phyloP scores from a whole-genome alignment of 2,113 vertebrate genomes.

The Dromiciops gliroides region DNA sequence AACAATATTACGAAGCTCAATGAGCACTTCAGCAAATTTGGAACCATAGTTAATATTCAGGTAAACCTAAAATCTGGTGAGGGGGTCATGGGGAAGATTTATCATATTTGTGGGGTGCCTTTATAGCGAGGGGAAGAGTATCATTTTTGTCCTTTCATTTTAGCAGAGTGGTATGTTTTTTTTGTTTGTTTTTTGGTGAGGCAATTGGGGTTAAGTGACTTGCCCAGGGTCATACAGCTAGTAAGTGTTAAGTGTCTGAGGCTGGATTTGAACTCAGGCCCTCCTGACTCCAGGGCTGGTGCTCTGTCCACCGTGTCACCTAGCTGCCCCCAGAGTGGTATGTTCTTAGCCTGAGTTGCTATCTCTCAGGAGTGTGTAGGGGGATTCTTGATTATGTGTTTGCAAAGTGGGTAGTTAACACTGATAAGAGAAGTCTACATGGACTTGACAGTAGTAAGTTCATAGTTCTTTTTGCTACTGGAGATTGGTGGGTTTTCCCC shows the following conservation, averaged over 20 bases:
- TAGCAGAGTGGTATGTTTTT: not conserved
- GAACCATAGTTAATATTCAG: slow-evolving; percentile 99
- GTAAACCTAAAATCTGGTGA: slow-evolving; percentile 78
- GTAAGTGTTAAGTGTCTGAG: no score
- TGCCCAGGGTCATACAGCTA: no score
- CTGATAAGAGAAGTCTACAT: not conserved
- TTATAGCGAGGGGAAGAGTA: not conserved
- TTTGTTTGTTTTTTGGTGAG: no score
- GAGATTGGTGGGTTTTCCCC: slow-evolving; percentile 30
- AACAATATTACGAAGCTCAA: slow-evolving; percentile 99
- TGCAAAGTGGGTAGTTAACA: not conserved
- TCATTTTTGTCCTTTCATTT: not conserved
- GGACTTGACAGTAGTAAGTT: not conserved
- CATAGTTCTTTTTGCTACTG: slow-evolving; percentile 41
- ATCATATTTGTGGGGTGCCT: not conserved
- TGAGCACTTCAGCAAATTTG: slow-evolving; percentile 98
- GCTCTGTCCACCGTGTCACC: no score
- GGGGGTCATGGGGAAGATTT: not conserved
- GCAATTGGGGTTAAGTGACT: no score
- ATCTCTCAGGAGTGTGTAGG: not conserved
- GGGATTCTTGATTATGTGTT: not conserved
- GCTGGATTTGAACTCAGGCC: no score
- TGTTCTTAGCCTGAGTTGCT: not conserved
- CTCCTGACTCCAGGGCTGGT: no score
- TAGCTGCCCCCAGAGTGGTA: not conserved